Conservation (phyloP, 2,888 invertebrate genomes). For the Urechis unicinctus region DNA sequence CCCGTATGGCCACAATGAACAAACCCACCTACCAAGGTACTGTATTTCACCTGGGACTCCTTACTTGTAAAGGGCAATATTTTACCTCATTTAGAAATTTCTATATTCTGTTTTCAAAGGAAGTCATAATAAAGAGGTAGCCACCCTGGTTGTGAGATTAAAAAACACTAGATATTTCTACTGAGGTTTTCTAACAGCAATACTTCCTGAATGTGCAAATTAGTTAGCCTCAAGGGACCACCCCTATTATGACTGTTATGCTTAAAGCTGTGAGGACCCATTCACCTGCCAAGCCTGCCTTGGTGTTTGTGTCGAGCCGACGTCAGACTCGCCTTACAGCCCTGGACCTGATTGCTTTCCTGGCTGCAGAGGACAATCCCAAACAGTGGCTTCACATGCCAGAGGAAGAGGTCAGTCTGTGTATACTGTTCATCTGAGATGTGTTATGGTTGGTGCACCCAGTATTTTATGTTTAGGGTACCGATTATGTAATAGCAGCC, state of each 20-base stretch:
- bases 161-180: no score
- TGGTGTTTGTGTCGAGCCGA: conserved; percentile 87
- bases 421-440: background rate
- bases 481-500: background rate
- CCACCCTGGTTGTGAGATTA: no score
- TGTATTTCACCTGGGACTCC: background rate
- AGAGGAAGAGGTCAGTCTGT: conserved; percentile 60
- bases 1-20: conserved; percentile 99
- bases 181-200: no score
- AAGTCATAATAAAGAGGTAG: no score
- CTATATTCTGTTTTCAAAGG: no score
- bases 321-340: conserved; percentile 95
- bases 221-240: no score
- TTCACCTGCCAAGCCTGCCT: conserved; percentile 81
- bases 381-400: conserved; percentile 90
- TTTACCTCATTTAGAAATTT: no score
- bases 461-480: background rate
- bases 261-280: conserved; percentile 73
- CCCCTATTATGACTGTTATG: background rate
- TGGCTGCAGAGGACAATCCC: conserved; percentile 83
- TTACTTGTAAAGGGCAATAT: background rate
- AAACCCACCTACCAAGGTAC: conserved; percentile 86
- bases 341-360: conserved; percentile 71
- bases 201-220: no score
- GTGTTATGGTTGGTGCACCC: background rate